Base-by-base conservation (phyloP, 1,140 invertebrate genomes). In the Aricia agestis region DNA sequence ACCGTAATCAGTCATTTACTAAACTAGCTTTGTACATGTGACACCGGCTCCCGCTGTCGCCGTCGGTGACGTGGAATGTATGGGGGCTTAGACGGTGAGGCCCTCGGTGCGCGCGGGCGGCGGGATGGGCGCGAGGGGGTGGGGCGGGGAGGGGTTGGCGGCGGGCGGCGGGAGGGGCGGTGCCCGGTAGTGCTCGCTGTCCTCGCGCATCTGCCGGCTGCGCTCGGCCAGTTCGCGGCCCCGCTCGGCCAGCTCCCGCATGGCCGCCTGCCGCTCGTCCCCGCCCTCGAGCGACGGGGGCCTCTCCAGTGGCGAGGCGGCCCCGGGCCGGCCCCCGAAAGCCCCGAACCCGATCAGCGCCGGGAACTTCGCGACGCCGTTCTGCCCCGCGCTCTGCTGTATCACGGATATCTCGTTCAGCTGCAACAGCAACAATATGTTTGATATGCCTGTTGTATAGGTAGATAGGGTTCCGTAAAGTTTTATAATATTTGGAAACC, bases 401-500 rank as follows among this genome's bases (percentile, higher is more conserved):
- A 93, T 93, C 71, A 93, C 92, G 68, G 93, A 93, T 84, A 94
- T 93, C 81, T 94, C 93, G 85, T 93, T 93, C 85, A 94, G 87
- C 93, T 94, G 89, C 41, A 76, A 77, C 70, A 78, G 75, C 78
- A 71, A 72, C 67, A 13, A n/a, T 19, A 19, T 25, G 25, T 25
- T 25, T 25, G 25, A 3, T 25, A 19, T 63, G 17, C 15, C 17
- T 13, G 11, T 52, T 52, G 45, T 45, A 6, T 45, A 45, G 42
- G n/a, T 25, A 25, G 25, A 25, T 25, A 25, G 25, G 25, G 3
- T 25, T 25, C 1, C 25, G 25, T 25, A 25, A 2, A 25, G 25
- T 25, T 25, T 25, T 25, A 25, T 25, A 25, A 2, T 25, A 25
- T 11, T 1, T 3, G 11, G 41, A 42, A 42, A 42, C 41, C 11